Evolutionary conservation across 2,797 vertebrate genomes (phyloP).

Genomic region (Lindbergichthys nudifrons): DNA sequence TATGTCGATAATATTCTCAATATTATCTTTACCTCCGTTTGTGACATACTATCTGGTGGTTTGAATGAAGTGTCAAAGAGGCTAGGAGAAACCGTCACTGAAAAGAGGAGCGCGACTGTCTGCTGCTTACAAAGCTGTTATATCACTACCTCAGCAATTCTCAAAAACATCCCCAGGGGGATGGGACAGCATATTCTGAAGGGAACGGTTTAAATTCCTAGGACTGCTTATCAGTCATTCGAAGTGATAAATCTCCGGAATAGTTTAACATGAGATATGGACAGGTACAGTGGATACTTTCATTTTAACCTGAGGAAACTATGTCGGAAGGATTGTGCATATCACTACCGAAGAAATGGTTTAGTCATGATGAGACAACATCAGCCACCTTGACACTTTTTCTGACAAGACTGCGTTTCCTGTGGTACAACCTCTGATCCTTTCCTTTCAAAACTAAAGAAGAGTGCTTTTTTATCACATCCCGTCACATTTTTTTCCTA

Average conservation of each 20-base stretch:
- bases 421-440: background rate
- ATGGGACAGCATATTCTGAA: constrained; percentile 7
- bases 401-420: background rate
- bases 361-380: background rate
- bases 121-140: constrained; percentile 19
- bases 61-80: background rate
- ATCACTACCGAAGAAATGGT: background rate
- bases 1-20: too few species aligned
- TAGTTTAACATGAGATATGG: too few species aligned
- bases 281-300: too few species aligned
- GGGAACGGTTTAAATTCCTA: constrained; percentile 20
- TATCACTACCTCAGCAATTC: constrained; percentile 37
- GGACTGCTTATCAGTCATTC: background rate
- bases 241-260: background rate
- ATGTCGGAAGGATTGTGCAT: too few species aligned
- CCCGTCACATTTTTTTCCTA: background rate
- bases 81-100: background rate
- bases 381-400: background rate
- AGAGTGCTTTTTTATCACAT: background rate
- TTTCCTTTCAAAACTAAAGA: background rate
- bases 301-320: too few species aligned
- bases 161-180: constrained; percentile 29
- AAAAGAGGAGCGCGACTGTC: background rate
- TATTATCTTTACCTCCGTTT: too few species aligned
- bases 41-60: too few species aligned